Conservation (phyloP, 1,140 invertebrate species). For the Zaprionus vittiger region DNA sequence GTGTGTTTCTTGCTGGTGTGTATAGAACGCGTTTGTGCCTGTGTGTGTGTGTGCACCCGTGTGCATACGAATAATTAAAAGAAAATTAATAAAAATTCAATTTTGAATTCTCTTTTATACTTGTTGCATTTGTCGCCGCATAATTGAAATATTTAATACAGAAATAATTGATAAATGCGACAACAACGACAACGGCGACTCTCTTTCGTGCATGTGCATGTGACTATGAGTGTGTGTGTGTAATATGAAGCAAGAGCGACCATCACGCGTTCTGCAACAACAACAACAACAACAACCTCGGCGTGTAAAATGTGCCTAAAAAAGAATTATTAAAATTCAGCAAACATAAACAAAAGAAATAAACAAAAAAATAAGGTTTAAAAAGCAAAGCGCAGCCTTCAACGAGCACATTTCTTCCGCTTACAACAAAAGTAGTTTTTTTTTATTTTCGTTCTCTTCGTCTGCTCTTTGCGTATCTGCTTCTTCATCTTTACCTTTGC, state of each 20-base stretch:
- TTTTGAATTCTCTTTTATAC: constrained; percentile 27
- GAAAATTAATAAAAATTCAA: constrained; percentile 45
- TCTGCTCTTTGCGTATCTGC: background rate
- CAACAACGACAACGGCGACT: background rate
- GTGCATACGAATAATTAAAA: constrained; percentile 34
- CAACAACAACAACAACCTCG: constrained; percentile 11
- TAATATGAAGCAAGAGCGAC: constrained; percentile 57
- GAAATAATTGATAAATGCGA: constrained; percentile 56
- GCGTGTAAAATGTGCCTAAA: constrained; percentile 73
- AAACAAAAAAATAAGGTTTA: constrained; percentile 38
- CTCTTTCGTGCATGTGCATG: constrained; percentile 33
- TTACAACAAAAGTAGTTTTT: constrained; percentile 35
- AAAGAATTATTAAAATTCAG: constrained; percentile 71
- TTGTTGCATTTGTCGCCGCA: constrained; percentile 11
- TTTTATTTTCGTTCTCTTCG: constrained; percentile 1
- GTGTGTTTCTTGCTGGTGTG: constrained; percentile 33
- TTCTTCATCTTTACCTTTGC: constrained; percentile 27
- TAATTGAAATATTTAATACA: constrained; percentile 16
- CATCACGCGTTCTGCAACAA: constrained; percentile 51
- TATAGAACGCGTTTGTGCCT: constrained; percentile 11
- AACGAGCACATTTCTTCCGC: constrained; percentile 61
- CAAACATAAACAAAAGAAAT: constrained; percentile 71
- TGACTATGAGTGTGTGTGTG: constrained; percentile 32
- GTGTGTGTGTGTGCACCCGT: background rate
- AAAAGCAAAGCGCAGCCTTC: constrained; percentile 54